A percentile compares a stretch with the other conserved stretches of the same genome.
Conservation (phyloP, 2,888 invertebrate genomes). For the Apomyelois bistriatella region DNA sequence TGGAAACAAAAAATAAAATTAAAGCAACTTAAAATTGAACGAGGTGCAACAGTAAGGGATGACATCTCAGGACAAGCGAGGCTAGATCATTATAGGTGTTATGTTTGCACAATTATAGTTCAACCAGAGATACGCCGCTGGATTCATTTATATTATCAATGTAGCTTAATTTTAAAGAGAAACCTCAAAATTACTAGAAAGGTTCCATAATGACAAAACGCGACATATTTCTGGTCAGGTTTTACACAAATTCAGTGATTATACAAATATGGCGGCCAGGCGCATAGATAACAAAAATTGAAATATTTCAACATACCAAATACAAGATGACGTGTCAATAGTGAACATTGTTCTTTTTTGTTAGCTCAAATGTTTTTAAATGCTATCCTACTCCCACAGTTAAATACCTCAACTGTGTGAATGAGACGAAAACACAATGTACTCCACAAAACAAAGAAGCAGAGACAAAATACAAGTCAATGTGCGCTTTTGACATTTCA, state of each 20-base stretch:
- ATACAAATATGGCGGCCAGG: slow-evolving; percentile 44
- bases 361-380: background rate
- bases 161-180: background rate
- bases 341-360: background rate
- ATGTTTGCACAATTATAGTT: slow-evolving; percentile 61
- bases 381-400: background rate
- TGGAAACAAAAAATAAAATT: slow-evolving; percentile 65
- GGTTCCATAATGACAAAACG: too few relatives aligned
- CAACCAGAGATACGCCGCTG: background rate
- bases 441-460: background rate
- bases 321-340: background rate
- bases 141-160: background rate
- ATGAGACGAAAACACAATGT: background rate
- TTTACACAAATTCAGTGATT: slow-evolving; percentile 68
- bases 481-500: background rate
- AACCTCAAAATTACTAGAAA: background rate
- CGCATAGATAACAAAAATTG: slow-evolving; percentile 26
- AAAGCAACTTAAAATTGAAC: slow-evolving; percentile 79
- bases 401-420: background rate
- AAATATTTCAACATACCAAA: background rate
- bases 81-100: slow-evolving; percentile 74
- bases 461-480: background rate
- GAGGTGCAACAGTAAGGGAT: slow-evolving; percentile 79
- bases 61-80: slow-evolving; percentile 78
- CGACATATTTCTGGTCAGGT: background rate